A percentile compares a stretch with the other conserved stretches of the same genome.
These are phyloP conservation scores for Thera britannica DNA, from an alignment of 2,888 invertebrate species.

Conservation along the genomic window DNA sequence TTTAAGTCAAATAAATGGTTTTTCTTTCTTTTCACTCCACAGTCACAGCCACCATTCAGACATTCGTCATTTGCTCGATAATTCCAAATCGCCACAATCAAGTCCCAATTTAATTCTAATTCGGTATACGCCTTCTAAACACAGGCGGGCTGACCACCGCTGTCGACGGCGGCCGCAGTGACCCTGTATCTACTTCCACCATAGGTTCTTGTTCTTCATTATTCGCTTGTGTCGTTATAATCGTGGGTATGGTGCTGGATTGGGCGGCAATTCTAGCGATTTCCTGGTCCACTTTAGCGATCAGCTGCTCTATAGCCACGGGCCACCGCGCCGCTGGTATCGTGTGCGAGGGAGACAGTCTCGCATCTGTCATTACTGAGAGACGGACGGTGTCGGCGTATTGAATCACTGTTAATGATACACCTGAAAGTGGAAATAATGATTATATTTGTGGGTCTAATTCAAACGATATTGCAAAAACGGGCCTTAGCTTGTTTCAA, in stretches of 20 bases:
- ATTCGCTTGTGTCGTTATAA: conserved; percentile 49
- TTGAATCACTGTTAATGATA: conserved; percentile 89
- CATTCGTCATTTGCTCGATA: neutral
- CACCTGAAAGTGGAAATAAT: conserved; percentile 74
- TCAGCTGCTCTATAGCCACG: conserved; percentile 66
- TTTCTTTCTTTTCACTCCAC: no score
- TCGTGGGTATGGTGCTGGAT: conserved; percentile 51
- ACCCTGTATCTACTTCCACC: conserved; percentile 42
- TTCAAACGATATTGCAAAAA: no score
- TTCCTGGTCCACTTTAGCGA: conserved; percentile 70
- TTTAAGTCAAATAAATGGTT: no score
- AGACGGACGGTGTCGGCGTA: conserved; percentile 87
- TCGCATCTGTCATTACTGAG: conserved; percentile 89
- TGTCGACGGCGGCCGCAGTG: conserved; percentile 59
- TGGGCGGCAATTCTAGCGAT: conserved; percentile 70
- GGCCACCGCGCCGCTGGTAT: conserved; percentile 80
- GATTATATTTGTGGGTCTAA: no score
- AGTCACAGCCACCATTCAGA: neutral
- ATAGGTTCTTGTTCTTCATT: conserved; percentile 29
- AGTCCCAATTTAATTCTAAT: conserved; percentile 14
- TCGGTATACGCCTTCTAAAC: conserved; percentile 15
- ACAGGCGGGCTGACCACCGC: conserved; percentile 63
- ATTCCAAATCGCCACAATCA: conserved; percentile 1
- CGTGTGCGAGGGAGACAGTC: conserved; percentile 87
- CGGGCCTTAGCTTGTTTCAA: no score